phyloP scores from a whole-genome alignment of 2,888 invertebrate species.

The Stenotaenia linearis region DNA sequence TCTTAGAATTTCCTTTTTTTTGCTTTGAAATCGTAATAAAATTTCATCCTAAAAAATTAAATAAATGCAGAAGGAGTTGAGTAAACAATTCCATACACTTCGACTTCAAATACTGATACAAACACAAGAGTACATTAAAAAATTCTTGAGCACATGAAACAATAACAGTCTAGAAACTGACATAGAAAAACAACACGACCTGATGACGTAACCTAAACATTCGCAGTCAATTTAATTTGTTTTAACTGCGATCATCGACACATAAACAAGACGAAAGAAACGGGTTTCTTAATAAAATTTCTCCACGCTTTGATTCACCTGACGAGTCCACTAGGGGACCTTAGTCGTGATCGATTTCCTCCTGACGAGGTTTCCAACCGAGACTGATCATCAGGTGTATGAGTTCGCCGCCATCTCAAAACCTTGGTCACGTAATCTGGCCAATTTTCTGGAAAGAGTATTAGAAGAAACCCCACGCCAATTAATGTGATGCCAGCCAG shows the following conservation, averaged over 20 bases:
- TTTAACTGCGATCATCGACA: background rate
- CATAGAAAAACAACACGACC: background rate
- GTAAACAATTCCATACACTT: background rate
- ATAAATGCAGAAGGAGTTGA: background rate
- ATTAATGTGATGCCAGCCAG: conserved; percentile 88
- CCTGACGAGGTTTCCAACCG: conserved; percentile 71
- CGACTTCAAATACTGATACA: background rate
- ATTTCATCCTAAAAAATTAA: background rate
- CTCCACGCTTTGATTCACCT: conserved; percentile 57
- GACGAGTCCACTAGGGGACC: conserved; percentile 87
- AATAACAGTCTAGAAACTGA: background rate
- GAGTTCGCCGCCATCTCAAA: conserved; percentile 60
- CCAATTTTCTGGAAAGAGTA: conserved; percentile 95
- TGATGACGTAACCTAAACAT: background rate
- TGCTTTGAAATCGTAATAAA: background rate
- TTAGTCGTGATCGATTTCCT: conserved; percentile 84
- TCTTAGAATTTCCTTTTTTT: background rate
- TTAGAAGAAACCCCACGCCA: conserved; percentile 82
- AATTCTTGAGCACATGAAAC: background rate
- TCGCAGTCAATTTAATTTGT: background rate
- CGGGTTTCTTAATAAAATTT: background rate
- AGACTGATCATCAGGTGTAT: conserved; percentile 48
- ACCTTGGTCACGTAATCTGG: conserved; percentile 87
- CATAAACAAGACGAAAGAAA: background rate
- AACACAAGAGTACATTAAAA: background rate